These are phyloP conservation scores for Scatophagus argus DNA, from an alignment of 2,113 vertebrate genomes.

Conservation along the genomic window DNA sequence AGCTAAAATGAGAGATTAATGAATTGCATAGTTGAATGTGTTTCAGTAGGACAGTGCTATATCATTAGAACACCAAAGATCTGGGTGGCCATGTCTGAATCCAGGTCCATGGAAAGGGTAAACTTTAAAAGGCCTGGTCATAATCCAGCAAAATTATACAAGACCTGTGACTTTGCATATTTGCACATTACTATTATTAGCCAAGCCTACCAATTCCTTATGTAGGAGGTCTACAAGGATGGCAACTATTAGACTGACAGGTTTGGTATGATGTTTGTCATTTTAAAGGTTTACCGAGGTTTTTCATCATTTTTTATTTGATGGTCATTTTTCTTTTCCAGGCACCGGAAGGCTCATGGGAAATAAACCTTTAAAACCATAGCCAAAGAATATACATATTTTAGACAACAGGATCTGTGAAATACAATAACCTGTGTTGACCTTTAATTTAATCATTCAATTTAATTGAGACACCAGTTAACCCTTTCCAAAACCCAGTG, in stretches of 20 bases:
- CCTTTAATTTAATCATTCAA: too few relatives aligned
- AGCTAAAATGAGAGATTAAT: background rate
- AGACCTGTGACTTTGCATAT: background rate
- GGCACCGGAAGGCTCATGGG: background rate
- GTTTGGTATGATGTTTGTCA: constrained; percentile 2
- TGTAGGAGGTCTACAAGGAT: background rate
- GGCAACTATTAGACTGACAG: background rate
- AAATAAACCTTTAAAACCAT: background rate
- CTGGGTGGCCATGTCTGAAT: background rate
- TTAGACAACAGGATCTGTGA: background rate
- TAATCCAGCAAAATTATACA: background rate
- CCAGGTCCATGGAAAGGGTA: too few relatives aligned
- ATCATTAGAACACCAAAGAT: background rate
- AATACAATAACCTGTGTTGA: background rate
- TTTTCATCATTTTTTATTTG: background rate
- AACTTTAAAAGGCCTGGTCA: background rate
- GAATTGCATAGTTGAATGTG: background rate
- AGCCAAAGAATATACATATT: background rate
- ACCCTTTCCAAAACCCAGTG: background rate
- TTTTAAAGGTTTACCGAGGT: background rate
- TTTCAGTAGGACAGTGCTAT: background rate
- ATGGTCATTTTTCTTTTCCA: too few relatives aligned
- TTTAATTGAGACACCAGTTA: background rate
- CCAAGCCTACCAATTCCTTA: background rate
- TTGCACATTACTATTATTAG: background rate